Percentiles rank a stretch among this genome's conserved stretches.
Conservation (phyloP, 2,888 invertebrate species). For the Scaeva pyrastri region DNA sequence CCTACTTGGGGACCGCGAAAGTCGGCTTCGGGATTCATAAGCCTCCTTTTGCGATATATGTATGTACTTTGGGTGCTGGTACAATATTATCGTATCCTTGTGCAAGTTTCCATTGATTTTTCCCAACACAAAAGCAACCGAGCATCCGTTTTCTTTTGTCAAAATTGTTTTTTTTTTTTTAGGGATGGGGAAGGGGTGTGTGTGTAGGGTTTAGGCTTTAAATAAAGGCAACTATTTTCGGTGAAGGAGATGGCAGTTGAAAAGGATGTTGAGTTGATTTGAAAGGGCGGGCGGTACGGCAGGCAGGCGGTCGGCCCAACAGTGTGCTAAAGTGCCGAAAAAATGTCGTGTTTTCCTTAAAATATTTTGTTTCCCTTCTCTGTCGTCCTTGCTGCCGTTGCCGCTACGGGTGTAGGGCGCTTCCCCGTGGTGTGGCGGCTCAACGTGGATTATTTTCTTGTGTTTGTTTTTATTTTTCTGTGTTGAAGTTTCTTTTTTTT, state of each 20-base stretch:
- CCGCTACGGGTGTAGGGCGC: too few relatives aligned
- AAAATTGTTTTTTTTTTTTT: slow-evolving; percentile 9
- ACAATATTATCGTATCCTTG: too few relatives aligned
- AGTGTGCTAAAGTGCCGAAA: slow-evolving; percentile 43
- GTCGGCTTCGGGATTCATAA: slow-evolving; percentile 28
- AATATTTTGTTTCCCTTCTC: slow-evolving; percentile 13
- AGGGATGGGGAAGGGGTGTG: too few relatives aligned
- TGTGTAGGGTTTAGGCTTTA: not conserved
- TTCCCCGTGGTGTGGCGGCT: slow-evolving; percentile 55
- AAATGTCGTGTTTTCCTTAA: slow-evolving; percentile 43
- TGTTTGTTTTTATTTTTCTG: slow-evolving; percentile 23
- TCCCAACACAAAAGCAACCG: slow-evolving; percentile 41
- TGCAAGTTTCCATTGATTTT: slow-evolving; percentile 75
- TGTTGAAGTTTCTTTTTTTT: not conserved
- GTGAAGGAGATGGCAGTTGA: not conserved
- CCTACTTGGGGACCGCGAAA: not conserved
- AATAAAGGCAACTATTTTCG: slow-evolving; percentile 18
- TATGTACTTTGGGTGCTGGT: not conserved
- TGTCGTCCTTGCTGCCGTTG: slow-evolving; percentile 33
- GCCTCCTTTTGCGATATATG: slow-evolving; percentile 27
- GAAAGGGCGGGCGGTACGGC: too few relatives aligned
- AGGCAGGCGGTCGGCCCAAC: slow-evolving; percentile 4
- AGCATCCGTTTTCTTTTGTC: slow-evolving; percentile 39
- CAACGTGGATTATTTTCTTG: slow-evolving; percentile 58
- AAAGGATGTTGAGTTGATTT: not conserved